A percentile compares a stretch with the other conserved stretches of the same genome.
These are phyloP conservation scores for Gallinago nigripennis DNA, from an alignment of 2,797 vertebrate genomes.

Conservation along the genomic window DNA sequence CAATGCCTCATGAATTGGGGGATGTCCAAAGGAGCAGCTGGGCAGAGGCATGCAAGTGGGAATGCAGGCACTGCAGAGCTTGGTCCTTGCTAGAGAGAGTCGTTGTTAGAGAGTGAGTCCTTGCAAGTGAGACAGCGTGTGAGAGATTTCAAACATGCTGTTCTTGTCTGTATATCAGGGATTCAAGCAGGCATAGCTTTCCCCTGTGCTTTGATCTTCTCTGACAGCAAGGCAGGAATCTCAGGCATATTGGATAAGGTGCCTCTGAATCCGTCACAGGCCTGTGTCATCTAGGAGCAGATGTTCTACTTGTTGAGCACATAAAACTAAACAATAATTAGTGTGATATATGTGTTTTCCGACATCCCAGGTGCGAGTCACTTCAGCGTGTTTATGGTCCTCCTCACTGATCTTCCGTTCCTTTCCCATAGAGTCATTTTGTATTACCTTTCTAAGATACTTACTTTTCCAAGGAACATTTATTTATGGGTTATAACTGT, in stretches of 20 bases:
- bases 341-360: neutral
- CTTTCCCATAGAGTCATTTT: neutral
- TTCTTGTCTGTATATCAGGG: neutral
- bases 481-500: neutral
- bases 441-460: neutral
- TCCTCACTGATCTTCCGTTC: neutral
- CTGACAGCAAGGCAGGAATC: neutral
- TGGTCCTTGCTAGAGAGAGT: neutral
- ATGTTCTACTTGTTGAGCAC: neutral
- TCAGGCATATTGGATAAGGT: neutral
- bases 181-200: neutral
- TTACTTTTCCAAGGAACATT: neutral
- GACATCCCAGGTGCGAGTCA: neutral
- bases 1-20: neutral
- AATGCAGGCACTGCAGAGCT: neutral
- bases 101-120: neutral
- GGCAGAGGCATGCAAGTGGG: neutral
- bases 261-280: neutral
- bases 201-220: neutral
- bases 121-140: neutral
- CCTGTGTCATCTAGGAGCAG: neutral
- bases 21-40: neutral
- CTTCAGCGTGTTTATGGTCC: neutral
- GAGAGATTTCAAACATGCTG: neutral
- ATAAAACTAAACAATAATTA: neutral